Evolutionary conservation across 2,888 invertebrate genomes (phyloP), one percentile per base, ranked within the genome.

Genomic region (Mythimna ferrago): DNA sequence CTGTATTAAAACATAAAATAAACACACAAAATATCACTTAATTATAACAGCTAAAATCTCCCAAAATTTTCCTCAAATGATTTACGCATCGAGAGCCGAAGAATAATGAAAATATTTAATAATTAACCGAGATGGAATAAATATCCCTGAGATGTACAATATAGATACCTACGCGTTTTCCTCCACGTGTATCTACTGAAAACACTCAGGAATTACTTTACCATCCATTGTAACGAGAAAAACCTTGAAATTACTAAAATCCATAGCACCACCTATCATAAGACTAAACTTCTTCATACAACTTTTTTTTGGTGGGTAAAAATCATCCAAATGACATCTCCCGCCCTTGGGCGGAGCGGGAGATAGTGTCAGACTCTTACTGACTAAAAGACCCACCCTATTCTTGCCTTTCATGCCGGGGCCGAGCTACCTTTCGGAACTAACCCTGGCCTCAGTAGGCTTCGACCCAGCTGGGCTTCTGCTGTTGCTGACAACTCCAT

Each of bases 271-370:
- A 51, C 51, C 6, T n/a, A 63, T 63, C 32, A 60, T 32, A 41
- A 76, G 32, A 54, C 0, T 6, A 41, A 65, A 73, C 58, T 60
- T 41, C 21, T 38, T 54, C 44, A 56, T 71, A 73, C 26, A 2
- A 2, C 26, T 26, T 26, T 26, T 26, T 26, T 26, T 26, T 26
- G 26, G 26, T 26, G 26, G 2, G 26, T 26, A 26, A 26, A 26
- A 26, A 26, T 26, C 26, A 26, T 26, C 26, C 26, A 26, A 26
- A 26, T 26, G 26, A 26, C 26, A 26, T 26, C 26, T 26, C 26
- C 26, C 26, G 26, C 26, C 26, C 26, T 26, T 26, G 26, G 26
- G 26, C 2, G 26, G 26, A 26, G 26, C 26, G 26, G 26, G 26
- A 26, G 26, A 26, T 26, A 26, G 1, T 26, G 26, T 26, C 26